These are phyloP conservation scores for Seira sanloemensis DNA, from an alignment of 2,888 invertebrate species.

Conservation along the genomic window DNA sequence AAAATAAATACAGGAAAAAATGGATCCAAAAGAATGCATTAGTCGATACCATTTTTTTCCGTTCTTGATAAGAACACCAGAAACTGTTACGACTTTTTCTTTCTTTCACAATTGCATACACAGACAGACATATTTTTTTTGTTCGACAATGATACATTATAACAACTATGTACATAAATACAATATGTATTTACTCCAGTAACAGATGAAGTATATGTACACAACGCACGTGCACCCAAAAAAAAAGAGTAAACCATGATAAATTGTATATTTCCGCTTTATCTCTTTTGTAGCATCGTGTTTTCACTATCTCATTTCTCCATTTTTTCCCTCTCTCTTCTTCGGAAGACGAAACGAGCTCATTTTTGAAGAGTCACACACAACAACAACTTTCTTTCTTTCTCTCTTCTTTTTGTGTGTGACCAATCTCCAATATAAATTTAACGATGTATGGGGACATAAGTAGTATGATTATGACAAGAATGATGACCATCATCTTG, in stretches of 20 bases:
- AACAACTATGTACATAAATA: no score
- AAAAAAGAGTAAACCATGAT: slow-evolving; percentile 56
- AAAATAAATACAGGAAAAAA: slow-evolving; percentile 30
- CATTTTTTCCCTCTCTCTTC: neutral
- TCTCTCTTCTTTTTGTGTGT: no score
- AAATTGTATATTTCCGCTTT: slow-evolving; percentile 64
- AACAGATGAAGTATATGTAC: slow-evolving; percentile 29
- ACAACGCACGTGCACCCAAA: slow-evolving; percentile 42
- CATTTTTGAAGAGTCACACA: slow-evolving; percentile 13
- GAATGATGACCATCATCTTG: slow-evolving; percentile 13
- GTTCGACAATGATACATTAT: slow-evolving; percentile 26
- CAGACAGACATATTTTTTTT: slow-evolving; percentile 51
- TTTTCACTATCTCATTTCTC: slow-evolving; percentile 14
- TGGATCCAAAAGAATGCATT: slow-evolving; percentile 45
- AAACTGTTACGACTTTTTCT: neutral
- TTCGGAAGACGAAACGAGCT: slow-evolving; percentile 5
- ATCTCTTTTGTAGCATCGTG: slow-evolving; percentile 43
- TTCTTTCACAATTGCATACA: no score
- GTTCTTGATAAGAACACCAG: slow-evolving; percentile 1
- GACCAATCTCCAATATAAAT: neutral
- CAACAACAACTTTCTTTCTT: no score
- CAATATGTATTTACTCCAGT: no score
- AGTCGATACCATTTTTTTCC: neutral
- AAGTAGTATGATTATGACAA: slow-evolving; percentile 17
- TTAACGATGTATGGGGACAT: neutral